Evolutionary conservation across 2,888 invertebrate species (phyloP).

Genomic region (Drosophila setosimentum): DNA sequence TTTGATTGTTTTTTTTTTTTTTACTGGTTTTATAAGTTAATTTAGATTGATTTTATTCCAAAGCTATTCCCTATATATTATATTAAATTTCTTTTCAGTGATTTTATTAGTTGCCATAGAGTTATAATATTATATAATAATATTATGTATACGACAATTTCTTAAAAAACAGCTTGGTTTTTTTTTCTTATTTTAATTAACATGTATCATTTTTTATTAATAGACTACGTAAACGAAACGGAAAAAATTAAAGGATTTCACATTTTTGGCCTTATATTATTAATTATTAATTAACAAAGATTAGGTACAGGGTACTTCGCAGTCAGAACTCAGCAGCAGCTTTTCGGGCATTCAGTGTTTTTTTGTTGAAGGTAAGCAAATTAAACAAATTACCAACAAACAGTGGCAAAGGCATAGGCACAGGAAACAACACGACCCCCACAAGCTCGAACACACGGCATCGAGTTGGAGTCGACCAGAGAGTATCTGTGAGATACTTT

Average conservation of each 20-base stretch:
- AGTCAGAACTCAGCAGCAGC: neutral
- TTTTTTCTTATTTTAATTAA: neutral
- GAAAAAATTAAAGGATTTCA: no score
- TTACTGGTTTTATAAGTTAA: neutral
- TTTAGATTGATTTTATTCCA: neutral
- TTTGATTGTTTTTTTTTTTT: neutral
- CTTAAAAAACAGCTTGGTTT: neutral
- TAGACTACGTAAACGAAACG: neutral
- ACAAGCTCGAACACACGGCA: conserved; percentile 28
- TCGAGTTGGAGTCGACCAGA: conserved; percentile 23
- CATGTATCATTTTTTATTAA: neutral
- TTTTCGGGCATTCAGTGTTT: neutral
- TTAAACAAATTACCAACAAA: conserved; percentile 77
- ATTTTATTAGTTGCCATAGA: neutral
- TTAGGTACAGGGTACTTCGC: conserved; percentile 12
- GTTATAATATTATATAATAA: neutral
- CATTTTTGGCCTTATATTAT: neutral
- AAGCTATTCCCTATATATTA: neutral
- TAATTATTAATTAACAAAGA: neutral
- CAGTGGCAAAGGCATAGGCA: conserved; percentile 44
- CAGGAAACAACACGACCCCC: conserved; percentile 34
- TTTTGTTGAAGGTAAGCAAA: conserved; percentile 68
- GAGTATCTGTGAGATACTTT: conserved; percentile 75
- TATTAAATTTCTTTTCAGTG: neutral
- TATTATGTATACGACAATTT: neutral